Percentiles rank a stretch among this genome's conserved stretches.
Evolutionary conservation across 2,888 invertebrate species (phyloP).

Genomic region (Drosophila lutescens): DNA sequence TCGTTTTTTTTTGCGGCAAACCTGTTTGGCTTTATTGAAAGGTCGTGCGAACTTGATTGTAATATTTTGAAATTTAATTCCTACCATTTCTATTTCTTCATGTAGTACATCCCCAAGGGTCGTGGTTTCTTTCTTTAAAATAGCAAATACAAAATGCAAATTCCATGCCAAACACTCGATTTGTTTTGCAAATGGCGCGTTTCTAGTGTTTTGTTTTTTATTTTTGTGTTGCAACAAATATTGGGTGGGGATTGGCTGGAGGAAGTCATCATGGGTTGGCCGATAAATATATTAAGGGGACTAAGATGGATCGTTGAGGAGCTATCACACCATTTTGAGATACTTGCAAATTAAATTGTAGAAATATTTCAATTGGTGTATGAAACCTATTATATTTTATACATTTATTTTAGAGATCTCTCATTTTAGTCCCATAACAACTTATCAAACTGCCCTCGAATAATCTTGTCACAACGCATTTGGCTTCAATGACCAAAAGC

Average conservation of each 20-base stretch:
- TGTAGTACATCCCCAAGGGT: neutral
- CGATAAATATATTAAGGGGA: constrained; percentile 8
- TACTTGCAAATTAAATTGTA: too few relatives aligned
- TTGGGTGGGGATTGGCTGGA: constrained; percentile 1
- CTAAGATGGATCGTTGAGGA: constrained; percentile 1
- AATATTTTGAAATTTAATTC: too few relatives aligned
- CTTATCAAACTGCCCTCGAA: constrained; percentile 5
- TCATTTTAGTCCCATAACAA: neutral
- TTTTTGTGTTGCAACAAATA: constrained; percentile 1
- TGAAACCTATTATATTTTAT: too few relatives aligned
- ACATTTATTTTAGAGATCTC: too few relatives aligned
- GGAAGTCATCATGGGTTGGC: constrained; percentile 10
- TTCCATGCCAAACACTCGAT: constrained; percentile 22
- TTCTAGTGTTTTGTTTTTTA: constrained; percentile 19
- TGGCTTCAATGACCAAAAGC: constrained; percentile 2
- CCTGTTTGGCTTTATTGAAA: neutral
- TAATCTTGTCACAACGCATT: constrained; percentile 21
- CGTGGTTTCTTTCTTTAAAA: neutral
- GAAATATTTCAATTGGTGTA: too few relatives aligned
- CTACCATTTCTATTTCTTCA: too few relatives aligned
- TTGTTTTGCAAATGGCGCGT: constrained; percentile 29
- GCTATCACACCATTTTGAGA: too few relatives aligned
- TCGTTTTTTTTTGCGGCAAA: neutral
- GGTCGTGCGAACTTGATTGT: neutral
- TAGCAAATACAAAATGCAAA: constrained; percentile 9